Evolutionary conservation across 2,113 vertebrate genomes (phyloP).

Genomic region (Brachirus orientalis): DNA sequence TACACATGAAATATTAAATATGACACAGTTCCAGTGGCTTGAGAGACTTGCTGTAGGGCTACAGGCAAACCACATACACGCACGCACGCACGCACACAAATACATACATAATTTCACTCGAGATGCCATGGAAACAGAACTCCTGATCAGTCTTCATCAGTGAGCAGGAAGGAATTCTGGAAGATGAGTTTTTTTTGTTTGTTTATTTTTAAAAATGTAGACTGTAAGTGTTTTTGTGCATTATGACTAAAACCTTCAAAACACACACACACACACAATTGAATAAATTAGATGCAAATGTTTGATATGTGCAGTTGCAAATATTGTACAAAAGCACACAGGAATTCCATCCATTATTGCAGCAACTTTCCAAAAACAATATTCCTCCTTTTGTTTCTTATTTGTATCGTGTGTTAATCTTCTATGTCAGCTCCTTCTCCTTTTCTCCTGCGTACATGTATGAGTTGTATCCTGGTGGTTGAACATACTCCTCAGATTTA

Average conservation of each 20-base stretch:
- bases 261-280: conserved; percentile 9
- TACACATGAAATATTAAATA: conserved; percentile 32
- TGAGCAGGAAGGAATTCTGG: conserved; percentile 38
- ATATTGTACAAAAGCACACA: conserved; percentile 53
- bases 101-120: too few species aligned
- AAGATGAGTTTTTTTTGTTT: conserved; percentile 20
- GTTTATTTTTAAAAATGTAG: conserved; percentile 35
- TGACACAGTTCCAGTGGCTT: conserved; percentile 35
- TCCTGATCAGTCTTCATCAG: conserved; percentile 43
- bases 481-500: conserved; percentile 96
- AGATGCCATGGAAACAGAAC: background rate
- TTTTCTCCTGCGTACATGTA: conserved; percentile 85
- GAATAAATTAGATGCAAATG: conserved; percentile 40
- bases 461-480: conserved; percentile 89
- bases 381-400: conserved; percentile 32
- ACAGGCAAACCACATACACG: conserved; percentile 26
- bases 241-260: conserved; percentile 25
- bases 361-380: conserved; percentile 50
- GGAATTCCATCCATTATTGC: conserved; percentile 44
- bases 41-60: conserved; percentile 27
- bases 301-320: conserved; percentile 46
- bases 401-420: background rate
- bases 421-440: conserved; percentile 82
- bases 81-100: background rate
- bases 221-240: conserved; percentile 22